Conservation (phyloP, 35 echinoderm and acorn worm genomes). For the Stichopus chloronotus region DNA sequence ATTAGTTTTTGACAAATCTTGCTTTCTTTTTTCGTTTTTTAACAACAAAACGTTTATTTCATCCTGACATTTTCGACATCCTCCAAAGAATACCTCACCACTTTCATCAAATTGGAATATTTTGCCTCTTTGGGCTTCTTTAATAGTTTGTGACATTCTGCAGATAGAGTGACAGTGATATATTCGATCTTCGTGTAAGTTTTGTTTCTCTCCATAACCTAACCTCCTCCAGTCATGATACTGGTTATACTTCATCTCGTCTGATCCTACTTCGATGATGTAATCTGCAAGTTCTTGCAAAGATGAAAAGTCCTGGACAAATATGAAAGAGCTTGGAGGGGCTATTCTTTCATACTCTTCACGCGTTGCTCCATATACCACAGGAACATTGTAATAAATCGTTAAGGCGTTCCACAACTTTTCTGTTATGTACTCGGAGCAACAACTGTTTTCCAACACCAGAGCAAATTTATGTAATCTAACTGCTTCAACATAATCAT, state of each 20-base stretch:
- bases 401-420: constrained; percentile 49
- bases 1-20: too few species aligned
- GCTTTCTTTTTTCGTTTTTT: neutral
- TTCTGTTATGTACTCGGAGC: constrained; percentile 50
- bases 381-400: constrained; percentile 16
- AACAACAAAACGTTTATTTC: neutral
- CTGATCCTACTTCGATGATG: neutral
- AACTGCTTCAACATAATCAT: neutral
- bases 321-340: constrained; percentile 31
- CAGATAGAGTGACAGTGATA: constrained; percentile 36
- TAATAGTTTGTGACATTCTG: neutral
- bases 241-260: too few species aligned
- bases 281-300: constrained; percentile 13
- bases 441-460: constrained; percentile 51
- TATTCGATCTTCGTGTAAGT: neutral
- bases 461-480: constrained; percentile 29
- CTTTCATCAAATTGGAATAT: constrained; percentile 36
- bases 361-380: constrained; percentile 43
- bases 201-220: constrained; percentile 13
- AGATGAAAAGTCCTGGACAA: constrained; percentile 39
- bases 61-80: constrained; percentile 47
- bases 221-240: constrained; percentile 40
- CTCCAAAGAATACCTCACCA: constrained; percentile 25
- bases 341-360: constrained; percentile 56
- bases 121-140: neutral